Evolutionary conservation across 2,888 invertebrate species (phyloP), one percentile per base, ranked within the genome.

Genomic region (Idaea biselata): DNA sequence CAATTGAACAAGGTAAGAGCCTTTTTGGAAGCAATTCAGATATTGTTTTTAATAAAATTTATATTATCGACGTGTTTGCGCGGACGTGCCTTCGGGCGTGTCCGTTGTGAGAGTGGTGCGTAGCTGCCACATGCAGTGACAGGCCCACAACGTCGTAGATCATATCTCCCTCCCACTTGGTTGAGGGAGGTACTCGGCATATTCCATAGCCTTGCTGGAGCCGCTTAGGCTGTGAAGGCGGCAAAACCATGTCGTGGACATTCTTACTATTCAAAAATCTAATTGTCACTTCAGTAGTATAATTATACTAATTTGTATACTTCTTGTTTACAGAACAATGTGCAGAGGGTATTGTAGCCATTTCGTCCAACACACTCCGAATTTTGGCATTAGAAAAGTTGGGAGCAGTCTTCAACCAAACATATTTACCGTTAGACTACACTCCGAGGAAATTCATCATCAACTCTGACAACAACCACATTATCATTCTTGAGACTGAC

Each of bases 301-400:
- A 53, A 53, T 44, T 44, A 1, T 44, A 44, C 44, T 44, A 44
- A 33, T 11, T 11, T 14, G 8, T 4, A 8, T 11, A 0, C 16
- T 62, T 64, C 69, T 67, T 66, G 14, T 71, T 85, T 79, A 66
- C 84, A 72, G 99, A 99, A 88, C 99, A 99, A 87, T 99, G 99
- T 93, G 98, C 99, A 0, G 99, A 99, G 88, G 99, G 99, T 72
- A 98, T 99, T 73, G 99, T 99, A 0, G 99, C 99, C 0, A 99
- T 99, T 83, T 98, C 99, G 0, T 97, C 98, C 1, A 99, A 99
- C 81, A 99, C 99, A 0, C 92, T 99, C 60, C 94, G 99, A 80
- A 99, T 99, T 94, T 94, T 99, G 85, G 99, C 99, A 0, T 91
- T 99, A 62, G 99, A 99, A 86, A 99, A 99, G 86, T 91, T 99